Percentiles rank a stretch among this genome's conserved stretches.
Conservation (phyloP, 2,888 invertebrate species). For the Cosmia pyralina region DNA sequence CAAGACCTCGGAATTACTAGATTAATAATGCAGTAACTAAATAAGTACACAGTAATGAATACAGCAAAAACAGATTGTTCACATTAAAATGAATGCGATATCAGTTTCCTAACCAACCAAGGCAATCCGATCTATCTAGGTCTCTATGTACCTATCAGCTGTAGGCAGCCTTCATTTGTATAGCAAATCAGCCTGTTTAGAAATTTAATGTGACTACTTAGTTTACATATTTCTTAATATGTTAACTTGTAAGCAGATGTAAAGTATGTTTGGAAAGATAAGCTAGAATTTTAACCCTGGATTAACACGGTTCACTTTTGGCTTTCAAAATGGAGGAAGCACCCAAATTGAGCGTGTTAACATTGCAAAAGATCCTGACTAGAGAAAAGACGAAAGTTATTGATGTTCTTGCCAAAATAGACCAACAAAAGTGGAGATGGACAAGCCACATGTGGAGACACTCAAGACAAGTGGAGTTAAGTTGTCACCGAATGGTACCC, state of each 20-base stretch:
- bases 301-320: neutral
- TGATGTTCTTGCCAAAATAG: too few species aligned
- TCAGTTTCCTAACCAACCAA: constrained; percentile 40
- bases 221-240: constrained; percentile 2
- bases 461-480: too few species aligned
- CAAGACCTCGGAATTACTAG: neutral
- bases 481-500: too few species aligned
- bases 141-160: constrained; percentile 16
- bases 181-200: constrained; percentile 23
- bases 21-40: constrained; percentile 2
- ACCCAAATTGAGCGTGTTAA: too few species aligned
- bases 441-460: too few species aligned
- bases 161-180: constrained; percentile 28
- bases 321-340: too few species aligned
- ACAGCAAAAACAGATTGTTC: constrained; percentile 1
- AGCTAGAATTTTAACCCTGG: neutral
- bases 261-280: neutral
- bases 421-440: too few species aligned
- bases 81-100: constrained; percentile 27
- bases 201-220: constrained; percentile 18
- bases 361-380: too few species aligned
- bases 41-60: constrained; percentile 5
- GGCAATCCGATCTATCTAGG: constrained; percentile 51
- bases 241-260: neutral
- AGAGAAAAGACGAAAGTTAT: too few species aligned